Evolutionary conservation across 2,888 invertebrate genomes (phyloP).

Genomic region (Amitus sp.): DNA sequence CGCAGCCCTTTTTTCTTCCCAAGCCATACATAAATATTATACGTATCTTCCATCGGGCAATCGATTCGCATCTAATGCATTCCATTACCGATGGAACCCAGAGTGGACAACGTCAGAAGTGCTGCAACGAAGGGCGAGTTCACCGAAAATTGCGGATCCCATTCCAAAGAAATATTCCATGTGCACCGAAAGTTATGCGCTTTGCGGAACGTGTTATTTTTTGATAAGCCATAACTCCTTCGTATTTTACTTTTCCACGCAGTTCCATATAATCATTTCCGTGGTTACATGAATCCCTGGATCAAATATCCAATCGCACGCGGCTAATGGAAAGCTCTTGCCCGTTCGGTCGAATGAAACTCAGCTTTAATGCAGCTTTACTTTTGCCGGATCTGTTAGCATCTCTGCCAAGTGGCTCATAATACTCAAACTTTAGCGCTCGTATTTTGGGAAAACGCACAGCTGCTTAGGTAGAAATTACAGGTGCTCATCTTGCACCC

Average conservation of each 20-base stretch:
- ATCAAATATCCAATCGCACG: background rate
- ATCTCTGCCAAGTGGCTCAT: slow-evolving; percentile 37
- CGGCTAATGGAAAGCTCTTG: slow-evolving; percentile 7
- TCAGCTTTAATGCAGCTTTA: slow-evolving; percentile 24
- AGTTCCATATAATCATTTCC: background rate
- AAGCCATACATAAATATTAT: slow-evolving; percentile 40
- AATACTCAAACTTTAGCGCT: slow-evolving; percentile 29
- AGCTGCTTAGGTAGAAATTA: no score
- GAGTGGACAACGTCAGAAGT: slow-evolving; percentile 38
- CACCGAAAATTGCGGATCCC: slow-evolving; percentile 38
- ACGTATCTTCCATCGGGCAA: slow-evolving; percentile 38
- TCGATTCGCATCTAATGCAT: slow-evolving; percentile 41
- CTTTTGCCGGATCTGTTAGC: slow-evolving; percentile 33
- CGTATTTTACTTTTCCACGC: background rate
- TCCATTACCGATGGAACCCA: slow-evolving; percentile 34
- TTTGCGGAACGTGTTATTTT: background rate
- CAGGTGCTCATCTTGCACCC: no score
- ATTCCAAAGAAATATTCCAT: slow-evolving; percentile 30
- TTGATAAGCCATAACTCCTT: background rate
- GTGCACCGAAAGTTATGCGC: slow-evolving; percentile 27
- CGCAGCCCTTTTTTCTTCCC: slow-evolving; percentile 35
- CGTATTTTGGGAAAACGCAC: slow-evolving; percentile 31
- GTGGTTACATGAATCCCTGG: background rate
- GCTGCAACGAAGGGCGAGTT: slow-evolving; percentile 28
- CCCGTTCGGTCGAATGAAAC: slow-evolving; percentile 9